Conservation (phyloP, 2,797 vertebrate genomes). For the Scomberomorus guttatus region DNA sequence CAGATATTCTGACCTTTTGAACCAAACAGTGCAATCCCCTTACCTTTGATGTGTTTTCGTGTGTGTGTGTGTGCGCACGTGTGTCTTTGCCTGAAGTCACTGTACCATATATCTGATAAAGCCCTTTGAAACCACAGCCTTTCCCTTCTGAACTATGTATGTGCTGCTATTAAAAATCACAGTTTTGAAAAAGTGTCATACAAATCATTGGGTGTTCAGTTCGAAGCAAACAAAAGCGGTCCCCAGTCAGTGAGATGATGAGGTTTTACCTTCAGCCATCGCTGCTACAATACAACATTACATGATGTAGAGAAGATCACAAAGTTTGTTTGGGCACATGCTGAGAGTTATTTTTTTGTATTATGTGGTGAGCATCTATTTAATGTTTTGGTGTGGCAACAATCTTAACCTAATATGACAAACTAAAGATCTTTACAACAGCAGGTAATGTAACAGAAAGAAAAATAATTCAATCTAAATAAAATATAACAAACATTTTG, state of each 20-base stretch:
- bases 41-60: neutral
- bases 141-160: neutral
- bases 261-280: too few relatives aligned
- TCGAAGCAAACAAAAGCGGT: too few relatives aligned
- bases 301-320: neutral
- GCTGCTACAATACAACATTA: neutral
- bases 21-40: conserved; percentile 35
- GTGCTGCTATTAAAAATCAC: neutral
- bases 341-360: neutral
- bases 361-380: neutral
- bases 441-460: neutral
- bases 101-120: neutral
- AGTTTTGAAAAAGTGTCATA: neutral
- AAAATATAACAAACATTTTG: neutral
- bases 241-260: too few relatives aligned
- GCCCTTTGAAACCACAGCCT: conserved; percentile 7
- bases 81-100: neutral
- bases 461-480: neutral
- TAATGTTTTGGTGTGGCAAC: neutral
- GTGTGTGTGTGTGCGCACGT: conserved; percentile 1
- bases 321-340: neutral
- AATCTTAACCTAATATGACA: neutral
- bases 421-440: conserved; percentile 1
- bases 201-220: too few relatives aligned
- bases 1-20: conserved; percentile 29